A percentile compares a stretch with the other conserved stretches of the same genome.
Conservation (phyloP, 2,888 invertebrate species). For the Polietes domitor region DNA sequence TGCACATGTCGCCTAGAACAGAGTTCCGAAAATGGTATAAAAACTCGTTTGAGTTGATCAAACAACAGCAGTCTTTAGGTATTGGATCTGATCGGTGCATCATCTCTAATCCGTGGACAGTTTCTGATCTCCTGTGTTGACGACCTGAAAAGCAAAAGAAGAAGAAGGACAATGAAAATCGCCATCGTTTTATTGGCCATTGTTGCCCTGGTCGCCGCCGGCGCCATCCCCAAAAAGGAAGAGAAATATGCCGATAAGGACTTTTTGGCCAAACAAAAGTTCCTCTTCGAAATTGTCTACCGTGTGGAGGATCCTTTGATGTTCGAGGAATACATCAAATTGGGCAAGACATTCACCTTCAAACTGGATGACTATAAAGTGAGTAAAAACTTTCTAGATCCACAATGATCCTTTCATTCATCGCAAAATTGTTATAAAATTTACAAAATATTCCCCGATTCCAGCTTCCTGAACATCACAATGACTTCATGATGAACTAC, state of each 20-base stretch:
- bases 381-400: background rate
- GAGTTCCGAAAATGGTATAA: no score
- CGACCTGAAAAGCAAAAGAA: no score
- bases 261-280: constrained; percentile 69
- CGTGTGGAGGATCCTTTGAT: constrained; percentile 67
- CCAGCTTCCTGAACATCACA: background rate
- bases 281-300: constrained; percentile 69
- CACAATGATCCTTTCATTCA: no score
- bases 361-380: constrained; percentile 64
- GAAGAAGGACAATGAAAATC: constrained; percentile 72
- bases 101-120: constrained; percentile 67
- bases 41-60: background rate
- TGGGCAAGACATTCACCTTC: constrained; percentile 61
- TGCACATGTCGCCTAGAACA: no score
- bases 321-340: constrained; percentile 70
- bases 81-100: constrained; percentile 69
- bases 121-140: no score
- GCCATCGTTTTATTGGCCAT: constrained; percentile 74
- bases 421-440: background rate
- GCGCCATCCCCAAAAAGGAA: constrained; percentile 43
- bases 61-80: constrained; percentile 71
- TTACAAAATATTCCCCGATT: background rate
- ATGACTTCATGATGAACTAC: constrained; percentile 68
- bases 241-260: constrained; percentile 68
- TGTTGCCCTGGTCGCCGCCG: constrained; percentile 72